Evolutionary conservation across 2,113 vertebrate genomes (phyloP).

Genomic region (Nannospalax galili): DNA sequence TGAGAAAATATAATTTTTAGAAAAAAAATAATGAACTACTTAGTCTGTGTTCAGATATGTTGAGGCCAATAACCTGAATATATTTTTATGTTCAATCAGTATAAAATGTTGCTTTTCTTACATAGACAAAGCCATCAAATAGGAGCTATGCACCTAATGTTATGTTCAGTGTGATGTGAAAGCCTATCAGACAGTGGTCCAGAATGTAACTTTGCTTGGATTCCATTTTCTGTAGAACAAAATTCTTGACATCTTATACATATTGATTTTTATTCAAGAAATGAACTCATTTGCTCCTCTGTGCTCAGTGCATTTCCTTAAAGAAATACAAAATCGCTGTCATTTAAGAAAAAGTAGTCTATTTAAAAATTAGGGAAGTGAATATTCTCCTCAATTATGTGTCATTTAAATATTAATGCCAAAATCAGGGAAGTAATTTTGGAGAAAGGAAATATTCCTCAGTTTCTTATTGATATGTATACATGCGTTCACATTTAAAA

Average conservation of each 20-base stretch:
- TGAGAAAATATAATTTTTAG: neutral
- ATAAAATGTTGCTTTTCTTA: constrained; percentile 10
- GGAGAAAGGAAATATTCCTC: constrained; percentile 37
- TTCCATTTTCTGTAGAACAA: constrained; percentile 37
- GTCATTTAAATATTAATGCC: constrained; percentile 60
- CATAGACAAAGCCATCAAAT: neutral
- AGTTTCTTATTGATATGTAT: constrained; percentile 3
- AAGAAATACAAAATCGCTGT: constrained; percentile 30
- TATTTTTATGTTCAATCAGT: neutral
- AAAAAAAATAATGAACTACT: constrained; percentile 12
- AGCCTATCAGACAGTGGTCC: neutral
- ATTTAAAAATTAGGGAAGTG: constrained; percentile 40
- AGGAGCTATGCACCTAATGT: neutral
- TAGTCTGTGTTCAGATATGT: neutral
- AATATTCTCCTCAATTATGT: constrained; percentile 59
- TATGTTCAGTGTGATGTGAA: neutral
- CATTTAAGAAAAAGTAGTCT: constrained; percentile 27
- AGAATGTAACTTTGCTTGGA: neutral
- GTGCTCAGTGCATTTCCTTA: constrained; percentile 48
- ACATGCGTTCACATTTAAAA: constrained; percentile 6
- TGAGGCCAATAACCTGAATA: neutral
- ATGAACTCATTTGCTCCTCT: neutral
- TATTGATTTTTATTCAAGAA: constrained; percentile 61
- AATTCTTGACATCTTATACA: constrained; percentile 17
- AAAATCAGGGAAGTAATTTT: constrained; percentile 49